These are phyloP conservation scores for Anolis apletophallus DNA, from an alignment of 2,797 vertebrate species.

Conservation along the genomic window DNA sequence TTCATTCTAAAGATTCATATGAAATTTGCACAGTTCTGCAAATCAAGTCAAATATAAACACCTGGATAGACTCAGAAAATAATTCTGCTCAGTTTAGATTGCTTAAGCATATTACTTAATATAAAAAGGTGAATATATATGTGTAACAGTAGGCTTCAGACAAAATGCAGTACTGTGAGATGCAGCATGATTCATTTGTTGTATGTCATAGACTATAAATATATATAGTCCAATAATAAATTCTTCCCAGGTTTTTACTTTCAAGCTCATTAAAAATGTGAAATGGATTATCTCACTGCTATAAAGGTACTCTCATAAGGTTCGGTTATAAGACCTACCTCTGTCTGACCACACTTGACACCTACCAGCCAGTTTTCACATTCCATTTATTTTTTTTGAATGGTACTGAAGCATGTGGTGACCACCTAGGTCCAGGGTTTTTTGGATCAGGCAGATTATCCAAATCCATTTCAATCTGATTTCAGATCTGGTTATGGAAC, in stretches of 20 bases:
- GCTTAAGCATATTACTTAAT: background rate
- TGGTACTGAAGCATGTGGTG: too few relatives aligned
- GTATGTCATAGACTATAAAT: background rate
- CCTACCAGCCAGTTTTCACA: too few relatives aligned
- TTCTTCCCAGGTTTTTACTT: background rate
- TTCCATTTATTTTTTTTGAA: too few relatives aligned
- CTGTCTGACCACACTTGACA: too few relatives aligned
- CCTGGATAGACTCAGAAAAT: background rate
- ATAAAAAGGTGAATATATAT: background rate
- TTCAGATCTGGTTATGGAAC: too few relatives aligned
- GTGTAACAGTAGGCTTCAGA: background rate
- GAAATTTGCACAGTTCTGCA: background rate
- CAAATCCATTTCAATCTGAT: too few relatives aligned
- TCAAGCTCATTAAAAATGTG: background rate
- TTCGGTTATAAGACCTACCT: too few relatives aligned
- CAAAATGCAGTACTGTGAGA: background rate
- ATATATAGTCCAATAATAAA: background rate
- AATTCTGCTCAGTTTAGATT: background rate
- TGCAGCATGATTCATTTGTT: background rate
- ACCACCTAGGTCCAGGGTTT: too few relatives aligned
- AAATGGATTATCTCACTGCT: background rate
- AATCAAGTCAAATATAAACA: background rate
- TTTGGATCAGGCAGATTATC: too few relatives aligned
- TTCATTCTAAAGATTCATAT: background rate
- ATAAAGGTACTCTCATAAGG: background rate